phyloP scores from a whole-genome alignment of 2,797 vertebrate species.

The Enteromius trimaculatus region DNA sequence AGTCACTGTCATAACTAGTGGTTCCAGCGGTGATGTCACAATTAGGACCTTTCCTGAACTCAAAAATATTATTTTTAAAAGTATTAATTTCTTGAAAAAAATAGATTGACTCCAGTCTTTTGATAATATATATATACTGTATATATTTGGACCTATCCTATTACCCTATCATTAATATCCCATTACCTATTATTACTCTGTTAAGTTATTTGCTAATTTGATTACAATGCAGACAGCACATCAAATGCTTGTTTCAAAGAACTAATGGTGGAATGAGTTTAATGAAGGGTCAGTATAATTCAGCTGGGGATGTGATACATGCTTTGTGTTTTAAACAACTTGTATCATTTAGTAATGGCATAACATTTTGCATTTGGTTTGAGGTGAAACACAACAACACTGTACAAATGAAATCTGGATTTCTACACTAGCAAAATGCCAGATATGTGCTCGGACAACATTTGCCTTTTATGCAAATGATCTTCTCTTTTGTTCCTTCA shows the following conservation, averaged over 20 bases:
- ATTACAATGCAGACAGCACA: background rate
- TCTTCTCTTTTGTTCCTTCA: background rate
- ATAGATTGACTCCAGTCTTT: no score
- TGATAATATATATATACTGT: no score
- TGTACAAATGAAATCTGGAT: background rate
- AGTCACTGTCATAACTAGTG: conserved; percentile 24
- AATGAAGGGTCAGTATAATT: background rate
- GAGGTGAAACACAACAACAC: background rate
- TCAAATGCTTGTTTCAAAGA: background rate
- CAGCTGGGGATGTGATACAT: background rate
- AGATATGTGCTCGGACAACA: conserved; percentile 8
- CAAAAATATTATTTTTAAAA: background rate
- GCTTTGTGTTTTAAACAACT: background rate
- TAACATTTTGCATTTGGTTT: background rate
- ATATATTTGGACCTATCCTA: no score
- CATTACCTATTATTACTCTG: background rate
- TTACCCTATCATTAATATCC: background rate
- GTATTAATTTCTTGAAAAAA: background rate
- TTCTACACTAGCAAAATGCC: background rate
- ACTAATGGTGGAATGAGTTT: background rate
- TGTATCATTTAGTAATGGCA: background rate
- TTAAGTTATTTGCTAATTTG: background rate
- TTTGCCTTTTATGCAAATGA: conserved; percentile 26
- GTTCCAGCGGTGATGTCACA: background rate
- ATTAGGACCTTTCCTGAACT: background rate